Conservation (phyloP, 2,113 vertebrate species). For the Ceyx cyanopectus region DNA sequence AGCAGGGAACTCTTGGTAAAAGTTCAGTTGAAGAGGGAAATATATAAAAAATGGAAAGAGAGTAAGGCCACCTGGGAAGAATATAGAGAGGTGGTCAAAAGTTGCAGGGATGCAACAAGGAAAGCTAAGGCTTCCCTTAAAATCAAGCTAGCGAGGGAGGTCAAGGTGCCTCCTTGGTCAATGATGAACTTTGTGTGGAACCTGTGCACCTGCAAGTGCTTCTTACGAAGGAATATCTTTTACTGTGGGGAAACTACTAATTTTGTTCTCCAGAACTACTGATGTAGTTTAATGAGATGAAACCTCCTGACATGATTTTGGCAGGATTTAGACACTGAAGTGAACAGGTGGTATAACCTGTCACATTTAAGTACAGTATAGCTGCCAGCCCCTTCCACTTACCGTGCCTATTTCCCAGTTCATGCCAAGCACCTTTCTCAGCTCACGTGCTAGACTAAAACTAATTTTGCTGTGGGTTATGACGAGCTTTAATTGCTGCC, state of each 20-base stretch:
- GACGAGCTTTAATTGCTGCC: accelerated
- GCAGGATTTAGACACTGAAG: background rate
- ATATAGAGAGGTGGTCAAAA: too few relatives aligned
- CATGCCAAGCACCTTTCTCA: accelerated
- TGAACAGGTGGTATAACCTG: accelerated
- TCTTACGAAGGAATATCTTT: background rate
- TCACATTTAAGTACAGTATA: accelerated
- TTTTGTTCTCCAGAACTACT: background rate
- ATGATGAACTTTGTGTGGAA: accelerated
- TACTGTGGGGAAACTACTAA: background rate
- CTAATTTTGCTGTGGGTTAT: accelerated
- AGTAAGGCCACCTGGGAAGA: too few relatives aligned
- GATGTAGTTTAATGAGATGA: background rate
- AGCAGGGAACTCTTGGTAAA: too few relatives aligned
- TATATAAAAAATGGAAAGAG: too few relatives aligned
- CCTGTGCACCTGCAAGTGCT: too few relatives aligned
- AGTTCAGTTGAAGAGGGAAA: too few relatives aligned
- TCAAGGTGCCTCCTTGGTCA: background rate
- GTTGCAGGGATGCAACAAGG: too few relatives aligned
- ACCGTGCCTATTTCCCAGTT: accelerated
- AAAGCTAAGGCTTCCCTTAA: too few relatives aligned
- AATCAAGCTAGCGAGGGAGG: too few relatives aligned
- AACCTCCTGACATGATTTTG: background rate
- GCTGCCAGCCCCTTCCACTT: background rate
- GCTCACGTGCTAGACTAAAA: accelerated